Evolutionary conservation across 2,797 vertebrate genomes (phyloP), one percentile per base, ranked within the genome.

Genomic region (Harpagifer antarcticus): DNA sequence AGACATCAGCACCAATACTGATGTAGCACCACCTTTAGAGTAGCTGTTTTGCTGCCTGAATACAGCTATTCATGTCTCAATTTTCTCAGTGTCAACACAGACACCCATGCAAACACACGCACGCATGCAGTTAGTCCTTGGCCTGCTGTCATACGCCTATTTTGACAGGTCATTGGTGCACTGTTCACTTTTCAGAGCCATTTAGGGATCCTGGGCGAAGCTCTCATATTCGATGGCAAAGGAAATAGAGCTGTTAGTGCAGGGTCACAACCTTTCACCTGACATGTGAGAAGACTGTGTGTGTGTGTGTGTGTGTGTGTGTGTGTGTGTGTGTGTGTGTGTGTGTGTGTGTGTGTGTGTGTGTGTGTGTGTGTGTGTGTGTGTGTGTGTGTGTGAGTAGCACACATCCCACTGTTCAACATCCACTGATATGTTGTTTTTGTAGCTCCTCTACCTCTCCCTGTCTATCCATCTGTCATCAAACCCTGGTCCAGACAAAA

Each of bases 161-260:
- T 92, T 82, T 75, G 78, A 88, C 79, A 82, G 61, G 74, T 81
- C 58, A 49, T 68, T 79, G 68, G 20, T 47, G 68, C 74, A 2
- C 53, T 23, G 43, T 85, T 87, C 85, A 80, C 71, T 81, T 80
- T 85, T 86, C 74, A 43, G 57, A 78, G 40, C 61, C 52, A 58
- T 76, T 84, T 61, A 49, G 59, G 59, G 57, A 78, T 66, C 31
- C 54, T 31, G 56, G 57, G 60, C 33, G 72, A 85, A 71, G 66
- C 43, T 42, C 73, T 71, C 58, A 0, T 77, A 81, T 84, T 89
- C 44, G 3, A 57, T 79, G 70, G 75, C 71, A 86, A 80, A 83
- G 76, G 83, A 88, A 92, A 86, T 74, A 81, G 84, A 91, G 89
- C 72, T 82, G 82, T 86, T 82, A 52, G 68, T 73, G 62, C 56